Evolutionary conservation across 2,113 vertebrate genomes (phyloP), one percentile per base, ranked within the genome.

Genomic region (Pseudorectes ferrugineus): DNA sequence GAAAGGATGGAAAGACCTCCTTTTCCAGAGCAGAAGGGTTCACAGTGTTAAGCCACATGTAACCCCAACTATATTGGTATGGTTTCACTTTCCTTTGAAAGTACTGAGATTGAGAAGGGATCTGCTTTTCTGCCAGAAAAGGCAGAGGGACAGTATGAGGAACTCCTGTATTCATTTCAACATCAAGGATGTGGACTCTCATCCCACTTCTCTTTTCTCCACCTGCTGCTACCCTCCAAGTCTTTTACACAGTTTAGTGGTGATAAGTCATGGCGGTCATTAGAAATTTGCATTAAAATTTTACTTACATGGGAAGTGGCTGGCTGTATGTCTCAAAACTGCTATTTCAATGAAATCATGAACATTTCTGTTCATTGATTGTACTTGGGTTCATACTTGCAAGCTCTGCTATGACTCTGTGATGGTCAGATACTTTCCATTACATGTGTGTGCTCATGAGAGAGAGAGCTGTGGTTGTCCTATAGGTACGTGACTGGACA

Each of bases 151-250:
- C 23, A 43, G 25, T 51, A 74, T 85, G 71, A 73, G 85, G 82
- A 97, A 90, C 75, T 92, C 65, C 45, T 81, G 48, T 54, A n/a
- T 67, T 89, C 93, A 63, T 89, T 80, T 91, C 82, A 85, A 12
- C 49, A 72, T 88, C 36, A 73, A 92, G 35, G 10, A 59, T 66
- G 59, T 62, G 42, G 93, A 54, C n/a, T 58, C 11, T 63, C 29
- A 85, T 82, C 38, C 71, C 75, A 93, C 92, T 94, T 96, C 91
- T 90, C 46, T 83, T 96, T 92, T 94, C 46, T 66, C 38, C 55
- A 80, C 63, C 85, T 93, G 75, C 82, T 95, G 71, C 35, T 88
- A 73, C 55, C 33, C 29, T 90, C 71, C 38, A 93, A 58, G 40
- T 76, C 54, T 83, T 48, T 43, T 29, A 63, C 43, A 25, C 14